phyloP scores from a whole-genome alignment of 2,888 invertebrate species.

The Lampropteryx suffumata region DNA sequence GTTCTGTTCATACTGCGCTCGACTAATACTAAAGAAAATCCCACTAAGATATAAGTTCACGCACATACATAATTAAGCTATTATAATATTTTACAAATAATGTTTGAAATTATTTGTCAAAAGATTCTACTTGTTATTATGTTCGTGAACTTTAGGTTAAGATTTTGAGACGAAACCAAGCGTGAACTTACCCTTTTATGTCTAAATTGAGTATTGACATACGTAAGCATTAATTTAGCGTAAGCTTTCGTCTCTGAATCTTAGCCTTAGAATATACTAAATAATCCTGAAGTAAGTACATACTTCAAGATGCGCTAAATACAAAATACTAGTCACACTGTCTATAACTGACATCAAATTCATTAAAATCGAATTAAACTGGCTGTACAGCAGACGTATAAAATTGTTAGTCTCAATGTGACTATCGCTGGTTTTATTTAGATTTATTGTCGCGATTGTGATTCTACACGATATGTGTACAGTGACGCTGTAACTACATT shows the following conservation, averaged over 20 bases:
- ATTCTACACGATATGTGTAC: too few relatives aligned
- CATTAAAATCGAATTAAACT: background rate
- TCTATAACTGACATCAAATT: background rate
- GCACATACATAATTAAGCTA: background rate
- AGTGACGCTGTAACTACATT: too few relatives aligned
- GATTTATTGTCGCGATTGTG: too few relatives aligned
- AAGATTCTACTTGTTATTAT: background rate
- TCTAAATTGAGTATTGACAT: too few relatives aligned
- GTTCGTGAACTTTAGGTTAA: background rate
- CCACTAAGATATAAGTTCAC: background rate
- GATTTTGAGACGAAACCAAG: too few relatives aligned
- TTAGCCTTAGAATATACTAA: too few relatives aligned
- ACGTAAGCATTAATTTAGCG: too few relatives aligned
- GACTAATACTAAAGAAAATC: background rate
- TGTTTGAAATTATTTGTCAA: too few relatives aligned
- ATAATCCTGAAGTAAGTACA: too few relatives aligned
- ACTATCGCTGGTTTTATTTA: background rate
- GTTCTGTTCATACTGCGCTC: background rate
- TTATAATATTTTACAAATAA: too few relatives aligned
- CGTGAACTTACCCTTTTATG: too few relatives aligned
- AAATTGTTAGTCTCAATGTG: conserved; percentile 5
- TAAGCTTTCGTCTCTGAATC: too few relatives aligned
- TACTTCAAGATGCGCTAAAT: conserved; percentile 1
- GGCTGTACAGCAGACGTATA: background rate
- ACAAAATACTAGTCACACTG: background rate